These are phyloP conservation scores for Nibea coibor DNA, from an alignment of 2,113 vertebrate genomes.

Conservation along the genomic window DNA sequence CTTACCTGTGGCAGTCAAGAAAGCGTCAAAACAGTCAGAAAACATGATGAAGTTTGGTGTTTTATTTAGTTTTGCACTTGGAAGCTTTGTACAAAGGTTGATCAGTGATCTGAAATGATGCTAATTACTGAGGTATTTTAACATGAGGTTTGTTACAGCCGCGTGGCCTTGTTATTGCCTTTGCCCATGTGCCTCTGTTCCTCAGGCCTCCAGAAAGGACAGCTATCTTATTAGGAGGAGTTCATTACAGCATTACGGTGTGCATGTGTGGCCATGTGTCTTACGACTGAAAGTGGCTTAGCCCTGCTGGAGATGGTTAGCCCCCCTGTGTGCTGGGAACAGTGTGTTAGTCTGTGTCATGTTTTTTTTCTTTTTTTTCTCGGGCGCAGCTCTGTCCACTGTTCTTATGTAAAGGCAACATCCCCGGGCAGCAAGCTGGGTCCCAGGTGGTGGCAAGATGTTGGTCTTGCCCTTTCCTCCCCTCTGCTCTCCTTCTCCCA, in stretches of 20 bases:
- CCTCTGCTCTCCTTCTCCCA: slow-evolving; percentile 1
- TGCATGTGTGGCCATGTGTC: slow-evolving; percentile 23
- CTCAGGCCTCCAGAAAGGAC: background rate
- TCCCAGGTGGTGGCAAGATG: slow-evolving; percentile 81
- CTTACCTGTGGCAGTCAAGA: background rate
- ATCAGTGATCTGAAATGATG: background rate
- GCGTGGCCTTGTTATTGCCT: background rate
- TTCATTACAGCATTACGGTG: background rate
- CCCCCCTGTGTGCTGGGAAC: slow-evolving; percentile 13
- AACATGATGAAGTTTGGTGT: background rate
- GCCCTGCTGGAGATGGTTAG: slow-evolving; percentile 28
- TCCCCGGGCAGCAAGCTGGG: slow-evolving; percentile 51
- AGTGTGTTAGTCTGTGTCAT: slow-evolving; percentile 38
- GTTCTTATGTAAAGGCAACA: slow-evolving; percentile 73
- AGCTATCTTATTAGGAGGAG: background rate
- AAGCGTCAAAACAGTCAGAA: background rate
- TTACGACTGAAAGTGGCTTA: background rate
- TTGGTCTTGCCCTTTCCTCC: slow-evolving; percentile 52
- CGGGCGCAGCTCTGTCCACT: slow-evolving; percentile 50
- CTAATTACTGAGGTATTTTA: slow-evolving; percentile 11
- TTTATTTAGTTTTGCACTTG: background rate
- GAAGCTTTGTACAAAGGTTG: background rate
- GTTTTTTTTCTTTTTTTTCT: slow-evolving; percentile 27
- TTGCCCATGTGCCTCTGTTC: background rate
- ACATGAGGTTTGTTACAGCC: background rate